Evolutionary conservation across 1,140 invertebrate genomes (phyloP).

Genomic region (Anoplophora glabripennis): DNA sequence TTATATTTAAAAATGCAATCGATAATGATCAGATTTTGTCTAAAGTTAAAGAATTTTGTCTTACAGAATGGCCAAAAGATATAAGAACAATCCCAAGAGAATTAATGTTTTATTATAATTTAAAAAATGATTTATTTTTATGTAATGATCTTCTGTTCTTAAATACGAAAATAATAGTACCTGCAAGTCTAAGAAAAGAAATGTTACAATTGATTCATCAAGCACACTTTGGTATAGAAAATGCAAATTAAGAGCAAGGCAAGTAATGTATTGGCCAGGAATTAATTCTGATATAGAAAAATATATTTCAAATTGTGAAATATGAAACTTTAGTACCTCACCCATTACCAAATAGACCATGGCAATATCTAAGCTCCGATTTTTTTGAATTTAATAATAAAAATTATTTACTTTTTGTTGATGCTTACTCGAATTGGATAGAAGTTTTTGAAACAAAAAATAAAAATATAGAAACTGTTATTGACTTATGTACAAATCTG

Average conservation of each 20-base stretch:
- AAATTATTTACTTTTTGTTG: conserved; percentile 5
- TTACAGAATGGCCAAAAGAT: background rate
- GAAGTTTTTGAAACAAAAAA: background rate
- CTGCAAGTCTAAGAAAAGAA: conserved; percentile 3
- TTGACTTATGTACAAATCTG: too few relatives aligned
- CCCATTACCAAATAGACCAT: background rate
- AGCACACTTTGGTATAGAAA: conserved; percentile 3
- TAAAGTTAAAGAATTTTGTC: conserved; percentile 10
- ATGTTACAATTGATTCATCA: background rate
- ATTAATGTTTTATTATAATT: background rate
- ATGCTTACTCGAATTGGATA: background rate
- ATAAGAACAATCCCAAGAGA: background rate
- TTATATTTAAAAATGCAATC: background rate
- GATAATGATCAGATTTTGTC: conserved; percentile 5
- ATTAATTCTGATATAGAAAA: background rate
- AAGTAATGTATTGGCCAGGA: background rate
- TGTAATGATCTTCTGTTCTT: background rate
- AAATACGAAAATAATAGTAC: conserved; percentile 3
- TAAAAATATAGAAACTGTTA: background rate
- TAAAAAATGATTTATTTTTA: background rate
- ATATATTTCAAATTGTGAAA: conserved; percentile 2
- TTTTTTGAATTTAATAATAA: conserved; percentile 1
- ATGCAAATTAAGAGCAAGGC: background rate
- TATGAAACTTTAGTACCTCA: background rate
- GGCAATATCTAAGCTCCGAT: conserved; percentile 3